A percentile compares a stretch with the other conserved stretches of the same genome.
phyloP scores from a whole-genome alignment of 1,140 invertebrate genomes.

The Aphelinus atriplicis region DNA sequence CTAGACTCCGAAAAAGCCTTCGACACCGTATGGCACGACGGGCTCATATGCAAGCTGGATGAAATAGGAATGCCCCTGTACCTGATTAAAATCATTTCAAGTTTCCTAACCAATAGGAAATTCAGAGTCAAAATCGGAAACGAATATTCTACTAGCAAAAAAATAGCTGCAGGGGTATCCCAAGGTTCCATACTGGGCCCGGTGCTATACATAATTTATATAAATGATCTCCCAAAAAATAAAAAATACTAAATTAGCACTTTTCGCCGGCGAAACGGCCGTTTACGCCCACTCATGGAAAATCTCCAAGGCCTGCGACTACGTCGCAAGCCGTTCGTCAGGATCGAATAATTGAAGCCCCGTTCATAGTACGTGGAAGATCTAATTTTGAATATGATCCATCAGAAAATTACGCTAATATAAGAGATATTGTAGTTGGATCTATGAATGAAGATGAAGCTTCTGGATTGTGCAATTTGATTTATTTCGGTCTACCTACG shows the following conservation, averaged over 20 bases:
- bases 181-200: slow-evolving; percentile 51
- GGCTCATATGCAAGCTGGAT: slow-evolving; percentile 43
- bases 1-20: slow-evolving; percentile 54
- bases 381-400: too few species aligned
- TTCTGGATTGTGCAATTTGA: too few species aligned
- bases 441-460: too few species aligned
- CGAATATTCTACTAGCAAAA: slow-evolving; percentile 28
- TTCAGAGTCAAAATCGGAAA: slow-evolving; percentile 40
- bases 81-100: slow-evolving; percentile 34
- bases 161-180: slow-evolving; percentile 48
- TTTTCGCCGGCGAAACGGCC: slow-evolving; percentile 53
- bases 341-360: too few species aligned
- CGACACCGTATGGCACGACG: slow-evolving; percentile 41
- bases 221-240: slow-evolving; percentile 49
- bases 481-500: too few species aligned
- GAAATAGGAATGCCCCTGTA: slow-evolving; percentile 33
- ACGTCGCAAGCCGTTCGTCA: too few species aligned
- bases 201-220: slow-evolving; percentile 45
- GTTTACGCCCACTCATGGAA: slow-evolving; percentile 46
- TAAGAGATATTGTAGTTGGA: too few species aligned
- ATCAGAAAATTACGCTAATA: too few species aligned
- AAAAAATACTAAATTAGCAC: slow-evolving; percentile 43
- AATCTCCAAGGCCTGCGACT: neutral
- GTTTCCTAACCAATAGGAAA: slow-evolving; percentile 42
- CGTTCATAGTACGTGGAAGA: too few species aligned